Evolutionary conservation across 1,140 invertebrate genomes (phyloP).

Genomic region (Cherax quadricarinatus): DNA sequence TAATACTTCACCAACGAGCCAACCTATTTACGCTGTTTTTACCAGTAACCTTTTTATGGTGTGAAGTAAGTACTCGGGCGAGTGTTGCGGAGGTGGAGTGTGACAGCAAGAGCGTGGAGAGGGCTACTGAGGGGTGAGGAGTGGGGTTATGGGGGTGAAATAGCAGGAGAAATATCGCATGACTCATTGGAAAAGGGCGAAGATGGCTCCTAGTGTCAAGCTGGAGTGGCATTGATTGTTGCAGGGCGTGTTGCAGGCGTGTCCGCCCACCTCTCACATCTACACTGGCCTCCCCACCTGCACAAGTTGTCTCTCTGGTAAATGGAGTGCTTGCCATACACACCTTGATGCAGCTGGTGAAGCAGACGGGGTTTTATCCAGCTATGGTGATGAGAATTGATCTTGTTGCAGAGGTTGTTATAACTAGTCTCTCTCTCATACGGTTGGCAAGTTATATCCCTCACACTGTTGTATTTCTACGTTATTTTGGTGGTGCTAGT

Average conservation of each 20-base stretch:
- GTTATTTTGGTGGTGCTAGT: too few relatives aligned
- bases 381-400: not conserved
- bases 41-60: constrained; percentile 38
- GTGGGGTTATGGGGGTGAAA: not conserved
- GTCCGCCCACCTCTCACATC: too few relatives aligned
- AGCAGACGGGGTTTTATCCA: not conserved
- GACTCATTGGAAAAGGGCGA: constrained; percentile 64
- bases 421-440: too few relatives aligned
- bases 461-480: too few relatives aligned
- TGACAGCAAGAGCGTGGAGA: not conserved
- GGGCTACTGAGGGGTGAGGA: not conserved
- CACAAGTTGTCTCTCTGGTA: not conserved
- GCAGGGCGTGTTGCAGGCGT: not conserved
- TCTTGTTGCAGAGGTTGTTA: not conserved
- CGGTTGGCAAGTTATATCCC: too few relatives aligned
- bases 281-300: too few relatives aligned
- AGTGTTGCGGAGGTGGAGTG: not conserved
- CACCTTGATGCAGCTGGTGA: not conserved
- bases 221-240: constrained; percentile 31
- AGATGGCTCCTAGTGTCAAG: constrained; percentile 62
- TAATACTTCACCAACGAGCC: constrained; percentile 51
- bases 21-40: constrained; percentile 41
- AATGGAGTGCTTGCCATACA: not conserved
- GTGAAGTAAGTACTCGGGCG: constrained; percentile 28
- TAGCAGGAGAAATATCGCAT: constrained; percentile 45